Evolutionary conservation across 2,113 vertebrate species (phyloP).

Genomic region (Phaethornis superciliosus): DNA sequence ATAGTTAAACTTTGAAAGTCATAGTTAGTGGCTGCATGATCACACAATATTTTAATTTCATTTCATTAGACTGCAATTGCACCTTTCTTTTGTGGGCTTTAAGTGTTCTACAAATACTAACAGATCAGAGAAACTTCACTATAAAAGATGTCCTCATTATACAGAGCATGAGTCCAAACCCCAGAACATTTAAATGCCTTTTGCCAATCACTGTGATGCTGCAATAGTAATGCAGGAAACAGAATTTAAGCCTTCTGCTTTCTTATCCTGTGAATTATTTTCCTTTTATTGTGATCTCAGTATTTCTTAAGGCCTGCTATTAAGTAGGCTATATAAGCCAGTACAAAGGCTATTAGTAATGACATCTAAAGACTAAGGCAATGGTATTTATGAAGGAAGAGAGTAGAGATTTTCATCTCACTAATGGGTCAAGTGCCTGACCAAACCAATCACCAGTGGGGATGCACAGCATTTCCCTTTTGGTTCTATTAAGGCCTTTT

Average conservation of each 20-base stretch:
- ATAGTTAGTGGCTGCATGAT: neutral
- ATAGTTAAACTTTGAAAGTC: neutral
- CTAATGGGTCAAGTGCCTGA: neutral
- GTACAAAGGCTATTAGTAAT: neutral
- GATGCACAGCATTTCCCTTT: neutral
- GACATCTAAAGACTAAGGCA: neutral
- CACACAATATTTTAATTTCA: neutral
- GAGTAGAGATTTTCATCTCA: neutral
- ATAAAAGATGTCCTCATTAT: neutral
- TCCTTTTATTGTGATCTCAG: neutral
- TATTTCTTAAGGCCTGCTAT: neutral
- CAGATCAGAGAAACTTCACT: neutral
- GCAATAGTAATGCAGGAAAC: neutral
- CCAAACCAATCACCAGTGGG: neutral
- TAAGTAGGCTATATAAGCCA: neutral
- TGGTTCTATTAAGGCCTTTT: neutral
- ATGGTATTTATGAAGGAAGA: neutral
- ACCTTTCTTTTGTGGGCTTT: neutral
- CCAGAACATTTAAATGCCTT: neutral
- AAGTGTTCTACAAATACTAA: neutral
- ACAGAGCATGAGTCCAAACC: neutral
- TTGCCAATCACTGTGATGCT: neutral
- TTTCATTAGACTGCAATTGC: neutral
- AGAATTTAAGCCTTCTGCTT: neutral
- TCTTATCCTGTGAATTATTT: neutral